Base-by-base conservation (phyloP, 2,797 vertebrate species). In the Dallia pectoralis region DNA sequence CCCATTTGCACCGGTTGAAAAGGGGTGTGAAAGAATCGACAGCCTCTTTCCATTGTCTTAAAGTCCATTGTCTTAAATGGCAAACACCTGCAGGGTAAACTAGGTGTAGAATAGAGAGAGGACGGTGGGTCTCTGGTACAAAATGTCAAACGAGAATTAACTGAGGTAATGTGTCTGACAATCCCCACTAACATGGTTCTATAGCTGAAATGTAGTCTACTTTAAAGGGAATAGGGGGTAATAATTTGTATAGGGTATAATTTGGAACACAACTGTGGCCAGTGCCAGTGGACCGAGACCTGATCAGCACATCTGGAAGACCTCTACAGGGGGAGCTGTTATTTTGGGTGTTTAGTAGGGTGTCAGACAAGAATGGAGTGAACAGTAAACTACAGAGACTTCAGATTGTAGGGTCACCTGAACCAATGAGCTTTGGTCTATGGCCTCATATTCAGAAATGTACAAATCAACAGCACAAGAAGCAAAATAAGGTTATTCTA, bases 51-150 rank as follows among this genome's bases (percentile, higher is more conserved):
- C 77, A 79, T 89, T 89, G 91, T 92, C 80, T 85, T 75, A 79
- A 88, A 87, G n/a, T 16, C 80, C 77, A 79, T 89, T 89, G 91
- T 92, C 80, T 85, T 75, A 79, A 88, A 87, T 67, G 82, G 77
- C 81, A n/a, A 32, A 82, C 89, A 91, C 88, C 90, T 91, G 90
- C 84, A 66, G 87, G 73, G 77, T 49, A 71, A 74, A 74, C 82
- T 63, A 47, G 32, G 30, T 8, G 51, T 51, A 73, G 19, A 64
- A 53, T 47, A 30, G 40, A 82, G 77, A 79, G 76, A 71, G 69
- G 70, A 27, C 4, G 49, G 33, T 16, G 14, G 51, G 27, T 16
- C 33, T 27, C 32, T 22, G 32, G 71, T 12, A 51, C 70, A 51
- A 77, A 81, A 85, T 85, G 82, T 76, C 79, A 79, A 75, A 62